Evolutionary conservation across 2,888 invertebrate species (phyloP).

Genomic region (Pyrrhosoma nymphula): DNA sequence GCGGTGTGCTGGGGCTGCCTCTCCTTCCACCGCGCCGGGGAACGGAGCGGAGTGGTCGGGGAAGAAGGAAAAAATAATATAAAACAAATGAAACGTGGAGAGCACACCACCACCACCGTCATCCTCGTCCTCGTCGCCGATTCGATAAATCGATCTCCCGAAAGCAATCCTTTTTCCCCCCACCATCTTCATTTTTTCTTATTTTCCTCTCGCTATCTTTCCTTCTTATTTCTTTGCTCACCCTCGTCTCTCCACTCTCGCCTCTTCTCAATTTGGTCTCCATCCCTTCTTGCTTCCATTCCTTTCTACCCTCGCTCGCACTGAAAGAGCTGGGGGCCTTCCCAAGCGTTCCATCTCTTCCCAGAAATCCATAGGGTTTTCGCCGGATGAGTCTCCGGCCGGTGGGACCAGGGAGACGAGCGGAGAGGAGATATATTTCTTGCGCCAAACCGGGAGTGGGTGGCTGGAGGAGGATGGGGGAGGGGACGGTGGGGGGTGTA

Average conservation of each 20-base stretch:
- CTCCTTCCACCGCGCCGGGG: neutral
- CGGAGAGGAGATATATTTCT: slow-evolving; percentile 52
- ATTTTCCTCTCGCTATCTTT: neutral
- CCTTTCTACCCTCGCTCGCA: neutral
- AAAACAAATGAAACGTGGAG: neutral
- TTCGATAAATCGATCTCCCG: slow-evolving; percentile 63
- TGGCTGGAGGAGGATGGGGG: neutral
- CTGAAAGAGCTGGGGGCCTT: neutral
- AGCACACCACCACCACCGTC: neutral
- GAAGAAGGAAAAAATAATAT: neutral
- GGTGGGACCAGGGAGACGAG: neutral
- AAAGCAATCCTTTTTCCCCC: slow-evolving; percentile 19
- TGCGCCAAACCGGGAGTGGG: neutral
- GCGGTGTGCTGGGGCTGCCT: neutral
- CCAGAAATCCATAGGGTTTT: slow-evolving; percentile 48
- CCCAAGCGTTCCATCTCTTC: neutral
- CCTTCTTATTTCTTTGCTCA: neutral
- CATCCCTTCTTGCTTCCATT: neutral
- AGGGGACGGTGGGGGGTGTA: neutral
- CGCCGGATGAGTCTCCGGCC: slow-evolving; percentile 15
- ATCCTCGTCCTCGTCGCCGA: slow-evolving; percentile 14
- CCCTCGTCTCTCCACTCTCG: neutral
- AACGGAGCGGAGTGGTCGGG: neutral
- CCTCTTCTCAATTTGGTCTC: neutral
- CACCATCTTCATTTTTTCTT: neutral